Evolutionary conservation across 2,888 invertebrate species (phyloP).

Genomic region (Eristalinus sepulchralis): DNA sequence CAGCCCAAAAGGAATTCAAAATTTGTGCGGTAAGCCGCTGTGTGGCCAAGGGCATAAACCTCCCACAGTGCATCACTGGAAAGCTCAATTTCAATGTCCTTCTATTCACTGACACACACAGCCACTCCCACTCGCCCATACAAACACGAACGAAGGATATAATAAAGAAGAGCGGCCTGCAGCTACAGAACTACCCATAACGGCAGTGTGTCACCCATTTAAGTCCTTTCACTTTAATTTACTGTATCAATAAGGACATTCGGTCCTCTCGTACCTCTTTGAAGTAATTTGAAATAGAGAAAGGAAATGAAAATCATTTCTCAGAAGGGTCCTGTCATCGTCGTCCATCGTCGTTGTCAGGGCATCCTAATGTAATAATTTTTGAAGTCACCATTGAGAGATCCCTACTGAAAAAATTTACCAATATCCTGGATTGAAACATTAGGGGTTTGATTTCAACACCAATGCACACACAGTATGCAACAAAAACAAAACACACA

Average conservation of each 20-base stretch:
- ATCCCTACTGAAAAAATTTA: too few relatives aligned
- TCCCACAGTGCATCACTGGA: neutral
- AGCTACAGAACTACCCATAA: neutral
- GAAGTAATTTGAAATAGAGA: slow-evolving; percentile 40
- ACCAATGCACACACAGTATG: too few relatives aligned
- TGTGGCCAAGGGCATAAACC: neutral
- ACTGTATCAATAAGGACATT: slow-evolving; percentile 43
- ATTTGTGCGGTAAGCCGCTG: neutral
- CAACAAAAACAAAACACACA: too few relatives aligned
- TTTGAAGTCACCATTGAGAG: too few relatives aligned
- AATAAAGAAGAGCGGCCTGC: neutral
- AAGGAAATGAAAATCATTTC: slow-evolving; percentile 7
- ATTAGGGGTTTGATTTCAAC: too few relatives aligned
- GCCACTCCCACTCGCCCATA: too few relatives aligned
- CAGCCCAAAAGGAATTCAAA: neutral
- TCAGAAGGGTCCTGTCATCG: neutral
- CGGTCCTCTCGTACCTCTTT: neutral
- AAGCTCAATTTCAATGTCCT: neutral
- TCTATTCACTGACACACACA: neutral
- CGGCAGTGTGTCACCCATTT: slow-evolving; percentile 32
- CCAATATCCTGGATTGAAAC: too few relatives aligned
- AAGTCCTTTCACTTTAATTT: slow-evolving; percentile 37
- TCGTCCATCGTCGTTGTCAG: neutral
- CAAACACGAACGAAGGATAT: neutral
- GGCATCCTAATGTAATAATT: neutral